Evolutionary conservation across 1,140 invertebrate species (phyloP), one percentile per base, ranked within the genome.

Genomic region (Diprion similis): DNA sequence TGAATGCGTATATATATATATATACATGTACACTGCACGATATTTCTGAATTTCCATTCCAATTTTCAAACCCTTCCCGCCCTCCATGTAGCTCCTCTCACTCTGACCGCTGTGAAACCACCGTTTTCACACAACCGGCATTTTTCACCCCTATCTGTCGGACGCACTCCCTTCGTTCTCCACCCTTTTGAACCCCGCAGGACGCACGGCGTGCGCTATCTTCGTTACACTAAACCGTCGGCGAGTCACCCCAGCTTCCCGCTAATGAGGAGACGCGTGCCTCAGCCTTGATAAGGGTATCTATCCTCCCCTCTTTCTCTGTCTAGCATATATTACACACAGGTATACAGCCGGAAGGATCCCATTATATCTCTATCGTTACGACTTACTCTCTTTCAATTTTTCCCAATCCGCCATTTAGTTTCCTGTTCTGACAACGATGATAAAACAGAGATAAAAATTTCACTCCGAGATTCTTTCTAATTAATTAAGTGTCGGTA

Each of bases 231-330:
- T 59, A 4, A 17, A 59, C 51, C 51, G 51, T 13, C 51, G 51
- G 9, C 11, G 51, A 59, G 4, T 59, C 24, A 37, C 24, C 51
- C 51, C 24, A 13, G 51, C 59, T 65, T 66, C 19, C 47, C 74
- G 71, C 78, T 79, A 79, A 79, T 79, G 78, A 79, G 78, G 70
- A 78, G 78, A 79, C 78, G 78, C 78, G 78, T 79, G 78, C 78
- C 78, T 47, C 78, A 59, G 75, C 75, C 72, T 72, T 79, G 78
- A 79, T 79, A 79, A 79, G 78, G 76, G 78, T 76, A 73, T 79
- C 79, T 79, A 73, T 79, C 76, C 24, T 46, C 24, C 4, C n/a
- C 51, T 37, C 24, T 37, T 37, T 37, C 24, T 37, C 24, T 37
- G 6, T 37, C 24, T 6, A 37, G 24, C 24, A 37, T 37, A 37